phyloP scores from a whole-genome alignment of 2,113 vertebrate species.

The Tonatia bakeri region DNA sequence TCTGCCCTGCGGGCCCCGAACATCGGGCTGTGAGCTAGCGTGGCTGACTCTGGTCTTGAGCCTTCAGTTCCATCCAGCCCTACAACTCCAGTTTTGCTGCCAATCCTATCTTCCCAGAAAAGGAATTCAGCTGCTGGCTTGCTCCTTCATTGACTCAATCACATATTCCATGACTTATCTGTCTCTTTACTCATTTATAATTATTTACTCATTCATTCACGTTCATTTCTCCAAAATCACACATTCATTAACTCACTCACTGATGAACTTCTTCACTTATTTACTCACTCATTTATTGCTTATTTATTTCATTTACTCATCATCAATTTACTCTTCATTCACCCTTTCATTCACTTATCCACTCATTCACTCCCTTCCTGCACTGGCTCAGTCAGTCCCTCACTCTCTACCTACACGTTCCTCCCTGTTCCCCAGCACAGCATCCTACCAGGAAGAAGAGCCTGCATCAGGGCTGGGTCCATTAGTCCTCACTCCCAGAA shows the following conservation, averaged over 20 bases:
- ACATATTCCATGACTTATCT: neutral
- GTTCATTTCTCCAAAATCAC: neutral
- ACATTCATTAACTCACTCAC: neutral
- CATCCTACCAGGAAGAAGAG: neutral
- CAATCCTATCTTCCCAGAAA: neutral
- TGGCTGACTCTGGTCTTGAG: neutral
- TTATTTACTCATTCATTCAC: neutral
- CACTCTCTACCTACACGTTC: too few relatives aligned
- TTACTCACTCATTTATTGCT: neutral
- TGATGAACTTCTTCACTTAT: neutral
- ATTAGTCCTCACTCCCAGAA: constrained; percentile 6
- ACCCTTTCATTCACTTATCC: neutral
- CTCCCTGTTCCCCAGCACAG: neutral
- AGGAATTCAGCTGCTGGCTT: neutral
- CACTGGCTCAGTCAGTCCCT: neutral
- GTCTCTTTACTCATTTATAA: neutral
- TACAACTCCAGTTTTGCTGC: neutral
- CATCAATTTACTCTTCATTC: neutral
- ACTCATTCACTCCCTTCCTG: neutral
- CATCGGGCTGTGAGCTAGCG: neutral
- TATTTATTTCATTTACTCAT: neutral
- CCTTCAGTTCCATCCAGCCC: neutral
- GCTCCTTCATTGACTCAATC: neutral
- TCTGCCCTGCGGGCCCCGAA: neutral
- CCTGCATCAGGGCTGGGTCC: neutral